phyloP scores from a whole-genome alignment of 64 coral and sea anemone species.

The Trachythela sp. region DNA sequence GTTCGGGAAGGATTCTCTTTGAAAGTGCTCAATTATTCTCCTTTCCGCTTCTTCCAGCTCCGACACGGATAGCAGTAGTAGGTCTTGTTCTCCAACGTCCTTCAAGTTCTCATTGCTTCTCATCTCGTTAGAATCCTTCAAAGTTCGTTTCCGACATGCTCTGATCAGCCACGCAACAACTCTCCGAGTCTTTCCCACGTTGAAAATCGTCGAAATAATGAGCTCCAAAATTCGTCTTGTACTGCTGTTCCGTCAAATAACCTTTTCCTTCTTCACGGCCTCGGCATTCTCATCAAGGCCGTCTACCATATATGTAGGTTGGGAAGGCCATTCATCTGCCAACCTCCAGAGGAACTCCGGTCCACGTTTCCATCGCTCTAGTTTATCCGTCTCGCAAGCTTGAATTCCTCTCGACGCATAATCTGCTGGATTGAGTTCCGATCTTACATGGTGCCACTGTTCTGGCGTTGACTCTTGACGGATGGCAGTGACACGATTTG shows the following conservation, averaged over 20 bases:
- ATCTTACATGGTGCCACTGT: conserved; percentile 1
- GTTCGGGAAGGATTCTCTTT: conserved; percentile 15
- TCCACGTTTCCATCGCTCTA: conserved; percentile 25
- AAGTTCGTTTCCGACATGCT: background rate
- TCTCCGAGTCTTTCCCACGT: conserved; percentile 45
- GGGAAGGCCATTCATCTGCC: conserved; percentile 43
- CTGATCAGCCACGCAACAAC: conserved; percentile 25
- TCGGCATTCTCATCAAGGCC: conserved; percentile 28
- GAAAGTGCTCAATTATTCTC: conserved; percentile 25
- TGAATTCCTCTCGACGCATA: conserved; percentile 7
- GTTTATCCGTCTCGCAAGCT: background rate
- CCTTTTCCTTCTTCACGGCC: conserved; percentile 35
- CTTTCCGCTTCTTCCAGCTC: conserved; percentile 39
- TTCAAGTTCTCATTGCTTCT: background rate
- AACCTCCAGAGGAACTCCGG: conserved; percentile 37
- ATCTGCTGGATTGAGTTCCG: background rate
- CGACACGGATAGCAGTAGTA: background rate
- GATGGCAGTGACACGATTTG: background rate
- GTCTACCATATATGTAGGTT: conserved; percentile 15
- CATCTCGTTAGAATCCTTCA: background rate
- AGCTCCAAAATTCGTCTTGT: conserved; percentile 35
- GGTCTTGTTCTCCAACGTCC: background rate
- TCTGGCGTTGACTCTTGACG: background rate
- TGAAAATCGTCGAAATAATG: conserved; percentile 26
- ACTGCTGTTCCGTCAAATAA: background rate